Base-by-base conservation (phyloP, 2,113 vertebrate species). In the Thunnus thynnus region DNA sequence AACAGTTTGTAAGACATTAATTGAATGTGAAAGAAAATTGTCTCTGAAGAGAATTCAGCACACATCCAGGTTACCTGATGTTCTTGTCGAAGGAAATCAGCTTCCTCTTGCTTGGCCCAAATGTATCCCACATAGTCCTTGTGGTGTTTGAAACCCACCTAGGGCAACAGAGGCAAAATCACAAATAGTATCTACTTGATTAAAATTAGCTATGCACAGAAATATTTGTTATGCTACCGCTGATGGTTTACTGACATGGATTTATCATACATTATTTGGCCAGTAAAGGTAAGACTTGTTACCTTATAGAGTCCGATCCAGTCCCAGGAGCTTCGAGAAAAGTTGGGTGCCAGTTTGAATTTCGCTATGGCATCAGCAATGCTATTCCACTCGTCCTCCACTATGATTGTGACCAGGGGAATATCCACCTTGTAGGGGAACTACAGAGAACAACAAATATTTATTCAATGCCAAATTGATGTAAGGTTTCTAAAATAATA, bases 241-340 rank as follows among this genome's bases (percentile, higher is more conserved):
- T 47, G 2, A 52, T 46, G 14, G 16, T 20, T 25, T 56, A 18
- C 12, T 20, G 20, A 44, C 13, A 27, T 48, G 3, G 12, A 57
- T 12, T 69, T 2, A 20, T 65, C 1, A 41, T 3, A 25, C 13
- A 46, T 13, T 3, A 20, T 62, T n/a, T 12, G 13, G 10, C 10
- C 25, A 5, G 25, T 2, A 14, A 13, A 62, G 0, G 13, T 25
- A 6, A n/a, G 2, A 22, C 11, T 12, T 1, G 44, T 93, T 91
- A 99, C 98, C 96, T 96, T 96, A 89, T 98, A 99, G 64, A 99
- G 95, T 77, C 96, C 98, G n/a, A 99, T 98, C 98, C 98, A 99
- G 94, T 99, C 98, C 97, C 97, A 99, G 82, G 98, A 97, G 90
- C 97, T 99, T 83, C 97, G 97, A 61, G 97, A 89, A 57, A 96